These are phyloP conservation scores for Podocnemis expansa DNA, from an alignment of 2,113 vertebrate genomes.

Conservation along the genomic window DNA sequence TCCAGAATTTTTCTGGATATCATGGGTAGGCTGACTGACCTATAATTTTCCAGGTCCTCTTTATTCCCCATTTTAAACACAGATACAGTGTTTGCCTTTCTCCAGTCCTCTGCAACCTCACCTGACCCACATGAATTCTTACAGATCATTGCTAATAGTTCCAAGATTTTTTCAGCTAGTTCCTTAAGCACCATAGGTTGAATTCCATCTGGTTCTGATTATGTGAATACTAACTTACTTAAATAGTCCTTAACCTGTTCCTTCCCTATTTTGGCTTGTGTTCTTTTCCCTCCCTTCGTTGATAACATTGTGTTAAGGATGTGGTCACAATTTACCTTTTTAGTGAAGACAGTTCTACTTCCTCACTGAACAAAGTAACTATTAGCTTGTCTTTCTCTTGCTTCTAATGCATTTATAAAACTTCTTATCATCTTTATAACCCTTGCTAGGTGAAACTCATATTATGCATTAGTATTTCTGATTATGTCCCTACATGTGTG, in stretches of 20 bases:
- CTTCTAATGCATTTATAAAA: background rate
- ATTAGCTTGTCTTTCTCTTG: background rate
- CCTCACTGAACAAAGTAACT: background rate
- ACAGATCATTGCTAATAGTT: background rate
- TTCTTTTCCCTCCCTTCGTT: background rate
- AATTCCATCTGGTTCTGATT: background rate
- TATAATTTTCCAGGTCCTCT: background rate
- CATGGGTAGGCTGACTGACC: background rate
- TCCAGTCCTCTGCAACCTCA: background rate
- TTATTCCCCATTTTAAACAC: background rate
- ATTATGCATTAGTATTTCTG: background rate
- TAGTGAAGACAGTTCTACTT: background rate
- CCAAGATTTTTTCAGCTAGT: background rate
- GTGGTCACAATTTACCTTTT: background rate
- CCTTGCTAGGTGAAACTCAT: background rate
- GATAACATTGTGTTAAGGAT: background rate
- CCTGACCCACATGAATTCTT: background rate
- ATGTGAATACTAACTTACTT: background rate
- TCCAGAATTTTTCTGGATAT: no score
- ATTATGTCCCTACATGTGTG: background rate
- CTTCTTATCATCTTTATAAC: background rate
- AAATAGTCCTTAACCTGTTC: background rate
- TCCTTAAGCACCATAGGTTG: background rate
- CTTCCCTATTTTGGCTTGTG: background rate
- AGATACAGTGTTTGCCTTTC: no score